Conservation (phyloP, 2,113 vertebrate genomes). For the Prietella phreatophila region DNA sequence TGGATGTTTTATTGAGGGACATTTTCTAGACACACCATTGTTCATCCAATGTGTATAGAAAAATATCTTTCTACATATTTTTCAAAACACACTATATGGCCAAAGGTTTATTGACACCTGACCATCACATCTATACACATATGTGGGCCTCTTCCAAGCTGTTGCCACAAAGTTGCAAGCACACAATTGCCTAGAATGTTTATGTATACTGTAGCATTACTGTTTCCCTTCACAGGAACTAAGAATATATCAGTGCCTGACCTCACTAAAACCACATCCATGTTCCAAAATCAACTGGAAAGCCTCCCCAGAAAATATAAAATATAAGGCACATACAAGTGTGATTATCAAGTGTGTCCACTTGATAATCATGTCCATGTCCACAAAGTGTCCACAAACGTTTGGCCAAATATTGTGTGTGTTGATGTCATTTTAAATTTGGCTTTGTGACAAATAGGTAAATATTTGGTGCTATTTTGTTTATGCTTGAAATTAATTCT, state of each 20-base stretch:
- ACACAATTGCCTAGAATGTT: not conserved
- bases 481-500: too few species aligned
- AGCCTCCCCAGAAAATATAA: too few species aligned
- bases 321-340: not conserved
- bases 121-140: not conserved
- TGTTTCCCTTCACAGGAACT: not conserved
- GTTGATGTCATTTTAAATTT: not conserved
- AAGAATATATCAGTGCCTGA: not conserved
- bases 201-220: not conserved
- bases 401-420: not conserved
- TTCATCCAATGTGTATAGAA: not conserved
- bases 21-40: not conserved
- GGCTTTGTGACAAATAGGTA: not conserved
- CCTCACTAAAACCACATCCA: not conserved
- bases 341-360: too few species aligned
- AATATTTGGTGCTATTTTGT: not conserved
- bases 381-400: too few species aligned
- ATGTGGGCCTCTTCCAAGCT: not conserved
- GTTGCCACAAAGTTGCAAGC: not conserved
- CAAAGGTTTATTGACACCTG: too few species aligned
- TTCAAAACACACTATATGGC: too few species aligned
- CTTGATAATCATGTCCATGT: too few species aligned
- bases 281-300: not conserved
- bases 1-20: not conserved
- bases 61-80: too few species aligned